Percentiles rank a stretch among this genome's conserved stretches.
Conservation (phyloP, 2,888 invertebrate genomes). For the Pediacus dermestoides region DNA sequence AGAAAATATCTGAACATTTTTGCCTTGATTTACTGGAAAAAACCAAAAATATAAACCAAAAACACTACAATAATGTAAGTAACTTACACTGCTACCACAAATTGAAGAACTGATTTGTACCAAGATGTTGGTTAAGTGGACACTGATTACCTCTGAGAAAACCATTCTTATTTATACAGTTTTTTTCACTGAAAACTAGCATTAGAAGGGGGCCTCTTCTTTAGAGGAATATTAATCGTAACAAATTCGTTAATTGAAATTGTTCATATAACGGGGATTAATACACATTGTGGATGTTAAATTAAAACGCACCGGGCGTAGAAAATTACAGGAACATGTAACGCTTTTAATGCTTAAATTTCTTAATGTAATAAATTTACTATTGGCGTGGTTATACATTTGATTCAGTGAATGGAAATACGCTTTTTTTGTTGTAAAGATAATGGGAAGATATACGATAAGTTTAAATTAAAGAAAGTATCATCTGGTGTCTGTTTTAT, state of each 20-base stretch:
- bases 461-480: slow-evolving; percentile 1
- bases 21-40: too few species aligned
- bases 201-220: neutral
- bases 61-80: too few species aligned
- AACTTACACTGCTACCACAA: slow-evolving; percentile 1
- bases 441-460: too few species aligned
- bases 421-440: too few species aligned
- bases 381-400: too few species aligned
- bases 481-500: too few species aligned
- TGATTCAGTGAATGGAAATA: too few species aligned
- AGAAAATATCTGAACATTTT: slow-evolving; percentile 20
- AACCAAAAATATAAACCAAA: too few species aligned
- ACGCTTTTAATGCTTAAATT: too few species aligned
- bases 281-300: neutral
- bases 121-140: neutral
- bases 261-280: neutral
- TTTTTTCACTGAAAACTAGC: neutral
- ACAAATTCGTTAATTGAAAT: neutral
- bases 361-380: too few species aligned
- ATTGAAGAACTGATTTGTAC: neutral
- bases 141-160: neutral
- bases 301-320: slow-evolving; percentile 1
- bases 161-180: neutral
- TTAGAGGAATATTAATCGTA: neutral
- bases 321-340: neutral